Percentiles rank a stretch among this genome's conserved stretches.
Evolutionary conservation across 2,888 invertebrate species (phyloP).

Genomic region (Acanthosepion lycidas): DNA sequence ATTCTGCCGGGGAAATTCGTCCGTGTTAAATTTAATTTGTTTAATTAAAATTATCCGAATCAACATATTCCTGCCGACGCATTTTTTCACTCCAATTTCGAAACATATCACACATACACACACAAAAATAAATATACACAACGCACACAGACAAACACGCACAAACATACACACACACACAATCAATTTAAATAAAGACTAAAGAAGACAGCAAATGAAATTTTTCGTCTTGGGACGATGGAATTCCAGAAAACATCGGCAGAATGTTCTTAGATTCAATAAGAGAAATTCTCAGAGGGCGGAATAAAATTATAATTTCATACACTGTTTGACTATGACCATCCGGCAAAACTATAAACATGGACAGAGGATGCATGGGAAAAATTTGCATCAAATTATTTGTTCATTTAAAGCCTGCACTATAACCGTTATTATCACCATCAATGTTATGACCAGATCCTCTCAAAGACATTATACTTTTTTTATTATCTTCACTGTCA

Average conservation of each 20-base stretch:
- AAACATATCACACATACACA: not conserved
- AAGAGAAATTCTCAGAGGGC: not conserved
- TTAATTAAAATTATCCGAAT: slow-evolving; percentile 33
- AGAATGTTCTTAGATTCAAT: not conserved
- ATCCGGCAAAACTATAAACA: not conserved
- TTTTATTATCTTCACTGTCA: too few species aligned
- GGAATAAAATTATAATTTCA: not conserved
- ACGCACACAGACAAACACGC: too few species aligned
- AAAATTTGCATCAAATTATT: not conserved
- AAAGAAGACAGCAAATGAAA: not conserved
- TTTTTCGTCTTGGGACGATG: not conserved
- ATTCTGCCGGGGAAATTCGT: not conserved
- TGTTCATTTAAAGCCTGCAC: not conserved
- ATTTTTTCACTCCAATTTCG: not conserved
- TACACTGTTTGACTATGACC: not conserved
- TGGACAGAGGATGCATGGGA: not conserved
- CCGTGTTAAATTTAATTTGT: slow-evolving; percentile 33
- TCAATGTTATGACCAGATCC: not conserved
- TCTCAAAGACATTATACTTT: not conserved
- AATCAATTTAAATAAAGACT: not conserved
- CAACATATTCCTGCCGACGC: not conserved
- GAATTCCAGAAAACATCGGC: not conserved
- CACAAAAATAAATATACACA: too few species aligned
- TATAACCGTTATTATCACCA: not conserved
- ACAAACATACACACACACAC: too few species aligned